Conservation (phyloP, 1,140 invertebrate genomes). For the Globodera rostochiensis region DNA sequence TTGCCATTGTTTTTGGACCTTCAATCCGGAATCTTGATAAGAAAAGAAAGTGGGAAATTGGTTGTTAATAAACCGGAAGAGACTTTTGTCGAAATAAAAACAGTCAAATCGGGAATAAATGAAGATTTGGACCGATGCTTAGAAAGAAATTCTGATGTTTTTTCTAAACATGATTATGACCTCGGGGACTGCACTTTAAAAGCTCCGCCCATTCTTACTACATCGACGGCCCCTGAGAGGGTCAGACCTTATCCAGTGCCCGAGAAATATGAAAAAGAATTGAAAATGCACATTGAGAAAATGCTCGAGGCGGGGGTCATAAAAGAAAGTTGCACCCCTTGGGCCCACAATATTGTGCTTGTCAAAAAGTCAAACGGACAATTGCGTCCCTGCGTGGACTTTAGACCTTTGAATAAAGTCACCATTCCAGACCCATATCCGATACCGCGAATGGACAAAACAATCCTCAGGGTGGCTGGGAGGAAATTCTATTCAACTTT, state of each 20-base stretch:
- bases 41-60: too few relatives aligned
- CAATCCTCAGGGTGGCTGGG: background rate
- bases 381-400: slow-evolving; percentile 10
- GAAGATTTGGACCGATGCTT: background rate
- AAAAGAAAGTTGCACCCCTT: background rate
- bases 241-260: background rate
- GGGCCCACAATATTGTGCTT: slow-evolving; percentile 2
- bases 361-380: background rate
- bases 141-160: background rate
- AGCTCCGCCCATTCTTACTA: background rate
- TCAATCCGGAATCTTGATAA: background rate
- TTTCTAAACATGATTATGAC: slow-evolving; percentile 7
- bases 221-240: background rate
- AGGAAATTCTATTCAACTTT: background rate
- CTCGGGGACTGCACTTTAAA: background rate
- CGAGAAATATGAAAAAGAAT: slow-evolving; percentile 9
- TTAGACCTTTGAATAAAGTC: background rate
- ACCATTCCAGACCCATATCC: slow-evolving; percentile 6
- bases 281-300: slow-evolving; percentile 10
- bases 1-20: slow-evolving; percentile 11
- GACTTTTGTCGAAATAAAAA: too few relatives aligned
- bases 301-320: background rate
- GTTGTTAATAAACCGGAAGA: too few relatives aligned
- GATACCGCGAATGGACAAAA: slow-evolving; percentile 13
- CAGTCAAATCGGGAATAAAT: background rate